A percentile compares a stretch with the other conserved stretches of the same genome.
Conservation (phyloP, 35 echinoderm and acorn worm genomes). For the Apostichopus japonicus region DNA sequence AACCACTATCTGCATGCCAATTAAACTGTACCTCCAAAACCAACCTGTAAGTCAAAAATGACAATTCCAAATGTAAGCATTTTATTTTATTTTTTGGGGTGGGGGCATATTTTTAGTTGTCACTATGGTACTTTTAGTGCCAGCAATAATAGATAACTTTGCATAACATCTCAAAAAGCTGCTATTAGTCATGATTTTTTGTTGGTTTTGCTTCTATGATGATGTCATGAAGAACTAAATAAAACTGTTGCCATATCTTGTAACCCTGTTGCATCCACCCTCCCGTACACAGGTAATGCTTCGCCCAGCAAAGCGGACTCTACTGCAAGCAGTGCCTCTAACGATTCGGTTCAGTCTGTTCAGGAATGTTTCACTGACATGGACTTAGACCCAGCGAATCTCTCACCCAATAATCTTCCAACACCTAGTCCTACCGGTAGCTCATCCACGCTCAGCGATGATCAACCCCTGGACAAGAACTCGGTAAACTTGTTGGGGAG, state of each 20-base stretch:
- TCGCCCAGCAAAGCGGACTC: constrained; percentile 46
- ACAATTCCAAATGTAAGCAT: too few relatives aligned
- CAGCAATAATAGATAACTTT: too few relatives aligned
- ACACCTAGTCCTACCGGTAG: constrained; percentile 90
- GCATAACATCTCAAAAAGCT: too few relatives aligned
- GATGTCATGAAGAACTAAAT: too few relatives aligned
- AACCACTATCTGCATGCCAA: too few relatives aligned
- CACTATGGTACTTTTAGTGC: too few relatives aligned
- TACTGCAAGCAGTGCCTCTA: constrained; percentile 69
- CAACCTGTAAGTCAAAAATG: neutral
- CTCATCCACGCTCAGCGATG: constrained; percentile 88
- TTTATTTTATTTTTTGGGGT: too few relatives aligned
- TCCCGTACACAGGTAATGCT: constrained; percentile 5
- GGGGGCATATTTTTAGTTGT: too few relatives aligned
- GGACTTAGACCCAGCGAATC: constrained; percentile 71
- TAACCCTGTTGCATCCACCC: neutral
- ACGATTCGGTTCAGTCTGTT: constrained; percentile 66
- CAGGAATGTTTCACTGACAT: constrained; percentile 77
- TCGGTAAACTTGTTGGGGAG: constrained; percentile 78
- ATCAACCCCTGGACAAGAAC: constrained; percentile 90
- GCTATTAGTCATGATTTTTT: too few relatives aligned
- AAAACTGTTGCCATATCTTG: too few relatives aligned
- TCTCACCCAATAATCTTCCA: constrained; percentile 84
- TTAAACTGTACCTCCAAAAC: constrained; percentile 57
- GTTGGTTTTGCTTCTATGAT: too few relatives aligned